These are phyloP conservation scores for Rhynchonema sp. DNA, from an alignment of 2,888 invertebrate species.

Conservation along the genomic window DNA sequence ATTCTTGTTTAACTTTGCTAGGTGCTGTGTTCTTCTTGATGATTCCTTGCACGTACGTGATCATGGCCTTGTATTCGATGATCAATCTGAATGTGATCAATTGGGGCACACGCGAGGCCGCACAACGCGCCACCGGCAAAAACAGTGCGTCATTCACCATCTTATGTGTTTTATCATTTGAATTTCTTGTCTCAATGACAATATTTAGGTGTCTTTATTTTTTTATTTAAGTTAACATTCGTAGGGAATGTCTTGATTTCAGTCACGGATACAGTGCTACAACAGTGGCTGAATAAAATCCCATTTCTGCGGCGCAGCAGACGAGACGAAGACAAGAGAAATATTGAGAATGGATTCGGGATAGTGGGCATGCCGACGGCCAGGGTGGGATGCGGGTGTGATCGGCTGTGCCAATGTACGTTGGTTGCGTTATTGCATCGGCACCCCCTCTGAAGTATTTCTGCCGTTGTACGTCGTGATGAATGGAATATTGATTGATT, in stretches of 20 bases:
- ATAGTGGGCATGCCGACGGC: neutral
- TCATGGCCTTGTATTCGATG: constrained; percentile 70
- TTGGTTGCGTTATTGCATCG: too few species aligned
- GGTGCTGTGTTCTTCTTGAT: constrained; percentile 65
- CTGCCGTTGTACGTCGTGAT: too few species aligned
- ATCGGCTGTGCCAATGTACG: constrained; percentile 7
- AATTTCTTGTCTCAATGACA: too few species aligned
- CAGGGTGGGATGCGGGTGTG: constrained; percentile 5
- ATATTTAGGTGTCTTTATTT: neutral
- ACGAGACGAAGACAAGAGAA: neutral
- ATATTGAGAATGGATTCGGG: neutral
- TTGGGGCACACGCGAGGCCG: constrained; percentile 75
- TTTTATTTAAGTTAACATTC: too few species aligned
- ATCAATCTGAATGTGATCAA: constrained; percentile 79
- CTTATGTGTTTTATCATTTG: too few species aligned
- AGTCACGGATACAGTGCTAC: constrained; percentile 15
- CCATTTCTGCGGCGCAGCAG: neutral
- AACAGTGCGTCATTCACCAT: too few species aligned
- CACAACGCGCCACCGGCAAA: constrained; percentile 28
- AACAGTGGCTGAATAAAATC: constrained; percentile 14
- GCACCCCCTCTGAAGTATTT: too few species aligned
- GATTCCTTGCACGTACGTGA: constrained; percentile 81
- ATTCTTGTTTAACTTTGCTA: too few species aligned
- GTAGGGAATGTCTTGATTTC: too few species aligned
- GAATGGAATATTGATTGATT: too few species aligned